Conservation (phyloP, 2,888 invertebrate genomes). For the Drosophila mettleri region DNA sequence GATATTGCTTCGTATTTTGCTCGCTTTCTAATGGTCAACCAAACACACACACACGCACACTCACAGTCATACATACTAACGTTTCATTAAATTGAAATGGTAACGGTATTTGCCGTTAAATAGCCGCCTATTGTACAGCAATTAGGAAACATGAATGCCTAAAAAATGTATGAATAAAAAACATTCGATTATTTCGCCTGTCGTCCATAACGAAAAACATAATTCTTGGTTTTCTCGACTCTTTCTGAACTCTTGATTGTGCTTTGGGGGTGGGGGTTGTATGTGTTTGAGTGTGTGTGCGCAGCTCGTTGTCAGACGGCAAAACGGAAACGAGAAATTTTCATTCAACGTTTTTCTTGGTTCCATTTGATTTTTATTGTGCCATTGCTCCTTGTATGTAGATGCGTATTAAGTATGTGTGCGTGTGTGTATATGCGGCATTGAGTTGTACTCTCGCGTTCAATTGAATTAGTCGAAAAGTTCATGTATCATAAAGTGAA, state of each 20-base stretch:
- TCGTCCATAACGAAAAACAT: slow-evolving; percentile 24
- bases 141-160: slow-evolving; percentile 22
- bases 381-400: slow-evolving; percentile 60
- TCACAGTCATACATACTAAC: neutral
- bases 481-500: neutral
- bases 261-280: slow-evolving; percentile 3
- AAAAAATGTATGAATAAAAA: slow-evolving; percentile 6
- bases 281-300: slow-evolving; percentile 13
- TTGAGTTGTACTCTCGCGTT: slow-evolving; percentile 4
- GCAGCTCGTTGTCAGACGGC: slow-evolving; percentile 25
- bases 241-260: slow-evolving; percentile 20
- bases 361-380: slow-evolving; percentile 58
- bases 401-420: neutral
- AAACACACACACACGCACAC: slow-evolving; percentile 9
- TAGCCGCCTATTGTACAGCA: slow-evolving; percentile 46
- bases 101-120: slow-evolving; percentile 44
- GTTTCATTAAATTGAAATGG: slow-evolving; percentile 13
- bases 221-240: slow-evolving; percentile 9
- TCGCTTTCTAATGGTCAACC: slow-evolving; percentile 26
- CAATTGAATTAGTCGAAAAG: slow-evolving; percentile 4
- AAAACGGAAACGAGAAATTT: slow-evolving; percentile 61
- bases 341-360: slow-evolving; percentile 56
- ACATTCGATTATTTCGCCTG: slow-evolving; percentile 5
- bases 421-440: neutral
- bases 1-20: slow-evolving; percentile 7